These are phyloP conservation scores for Anolis sagrei DNA, from an alignment of 2,113 vertebrate genomes.

Conservation along the genomic window DNA sequence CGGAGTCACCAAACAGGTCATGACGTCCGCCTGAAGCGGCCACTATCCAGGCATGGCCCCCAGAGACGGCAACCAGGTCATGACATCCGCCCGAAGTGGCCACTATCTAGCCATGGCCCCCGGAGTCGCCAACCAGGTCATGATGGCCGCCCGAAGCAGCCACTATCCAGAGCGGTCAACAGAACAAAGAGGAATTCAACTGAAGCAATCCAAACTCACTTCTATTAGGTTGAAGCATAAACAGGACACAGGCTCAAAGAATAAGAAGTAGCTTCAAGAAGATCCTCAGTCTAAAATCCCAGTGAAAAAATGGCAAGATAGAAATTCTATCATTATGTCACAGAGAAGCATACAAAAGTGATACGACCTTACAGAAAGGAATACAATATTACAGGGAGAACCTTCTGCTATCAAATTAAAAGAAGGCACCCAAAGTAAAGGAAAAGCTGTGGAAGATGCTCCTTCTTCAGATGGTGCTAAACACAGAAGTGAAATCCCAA, in stretches of 20 bases:
- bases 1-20: too few relatives aligned
- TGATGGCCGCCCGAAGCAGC: too few relatives aligned
- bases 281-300: slow-evolving; percentile 87
- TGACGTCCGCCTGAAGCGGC: too few relatives aligned
- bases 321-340: slow-evolving; percentile 89
- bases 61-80: too few relatives aligned
- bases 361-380: slow-evolving; percentile 79
- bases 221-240: slow-evolving; percentile 94
- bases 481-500: slow-evolving; percentile 75
- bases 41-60: too few relatives aligned
- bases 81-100: too few relatives aligned
- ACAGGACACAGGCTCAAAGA: slow-evolving; percentile 81
- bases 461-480: slow-evolving; percentile 67
- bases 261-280: slow-evolving; percentile 70
- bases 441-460: slow-evolving; percentile 66
- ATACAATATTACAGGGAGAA: slow-evolving; percentile 76
- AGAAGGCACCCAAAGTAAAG: slow-evolving; percentile 67
- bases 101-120: too few relatives aligned
- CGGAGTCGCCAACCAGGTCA: too few relatives aligned
- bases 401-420: slow-evolving; percentile 72
- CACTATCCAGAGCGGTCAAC: slow-evolving; percentile 65
- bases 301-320: slow-evolving; percentile 91
- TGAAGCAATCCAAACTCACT: slow-evolving; percentile 93
- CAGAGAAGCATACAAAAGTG: slow-evolving; percentile 84
- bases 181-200: slow-evolving; percentile 85